Conservation (phyloP, 2,888 invertebrate species). For the Spisula solida region DNA sequence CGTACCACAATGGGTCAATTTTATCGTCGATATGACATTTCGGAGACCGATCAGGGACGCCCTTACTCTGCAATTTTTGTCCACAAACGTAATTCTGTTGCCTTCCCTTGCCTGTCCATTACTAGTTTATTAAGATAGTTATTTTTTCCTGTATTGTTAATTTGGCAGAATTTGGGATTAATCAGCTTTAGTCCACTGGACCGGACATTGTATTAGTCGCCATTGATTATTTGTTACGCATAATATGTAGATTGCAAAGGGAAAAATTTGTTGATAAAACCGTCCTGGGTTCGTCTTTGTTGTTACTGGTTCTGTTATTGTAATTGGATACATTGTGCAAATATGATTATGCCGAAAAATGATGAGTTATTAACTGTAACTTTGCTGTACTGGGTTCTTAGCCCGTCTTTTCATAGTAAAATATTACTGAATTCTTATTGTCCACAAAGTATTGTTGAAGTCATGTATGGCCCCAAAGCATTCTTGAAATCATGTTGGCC, state of each 20-base stretch:
- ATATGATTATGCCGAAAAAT: too few relatives aligned
- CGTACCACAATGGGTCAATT: too few relatives aligned
- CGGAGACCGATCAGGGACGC: too few relatives aligned
- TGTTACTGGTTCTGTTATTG: not conserved
- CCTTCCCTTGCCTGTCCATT: not conserved
- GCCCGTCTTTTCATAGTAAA: too few relatives aligned
- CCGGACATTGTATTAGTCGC: not conserved
- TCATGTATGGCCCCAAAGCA: too few relatives aligned
- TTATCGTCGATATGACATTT: too few relatives aligned
- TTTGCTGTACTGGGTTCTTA: too few relatives aligned
- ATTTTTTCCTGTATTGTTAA: constrained; percentile 12
- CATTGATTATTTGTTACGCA: constrained; percentile 27
- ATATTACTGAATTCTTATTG: too few relatives aligned
- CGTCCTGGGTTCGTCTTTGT: not conserved
- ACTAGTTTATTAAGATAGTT: constrained; percentile 15
- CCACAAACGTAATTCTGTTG: not conserved
- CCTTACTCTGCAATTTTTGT: not conserved
- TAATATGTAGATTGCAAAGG: not conserved
- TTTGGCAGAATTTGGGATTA: constrained; percentile 5
- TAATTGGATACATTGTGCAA: not conserved
- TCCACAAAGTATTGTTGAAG: too few relatives aligned
- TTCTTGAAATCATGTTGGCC: too few relatives aligned
- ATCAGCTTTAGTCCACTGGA: constrained; percentile 12
- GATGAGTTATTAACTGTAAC: too few relatives aligned
- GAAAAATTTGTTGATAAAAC: not conserved